Evolutionary conservation across 1,140 invertebrate genomes (phyloP).

Genomic region (Diorhabda sublineata): DNA sequence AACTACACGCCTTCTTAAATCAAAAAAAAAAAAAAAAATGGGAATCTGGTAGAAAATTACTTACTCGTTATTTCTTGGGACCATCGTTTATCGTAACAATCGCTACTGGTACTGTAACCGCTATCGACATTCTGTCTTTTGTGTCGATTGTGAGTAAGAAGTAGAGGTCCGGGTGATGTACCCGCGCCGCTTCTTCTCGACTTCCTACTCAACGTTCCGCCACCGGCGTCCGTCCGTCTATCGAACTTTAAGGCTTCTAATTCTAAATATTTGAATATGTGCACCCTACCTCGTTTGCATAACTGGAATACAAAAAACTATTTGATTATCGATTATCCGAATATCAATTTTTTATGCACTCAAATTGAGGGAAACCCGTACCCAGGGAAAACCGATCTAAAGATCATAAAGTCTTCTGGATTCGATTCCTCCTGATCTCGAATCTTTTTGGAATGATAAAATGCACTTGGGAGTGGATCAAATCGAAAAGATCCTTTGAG

Average conservation of each 20-base stretch:
- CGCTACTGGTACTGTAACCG: conserved; percentile 83
- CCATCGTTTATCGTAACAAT: conserved; percentile 75
- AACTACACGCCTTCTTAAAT: too few relatives aligned
- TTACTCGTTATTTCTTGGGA: conserved; percentile 68
- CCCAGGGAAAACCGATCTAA: too few relatives aligned
- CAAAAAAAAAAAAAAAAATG: too few relatives aligned
- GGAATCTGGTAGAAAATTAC: neutral
- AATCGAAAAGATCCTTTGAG: too few relatives aligned
- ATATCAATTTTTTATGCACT: too few relatives aligned
- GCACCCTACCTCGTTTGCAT: conserved; percentile 84
- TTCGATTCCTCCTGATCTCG: too few relatives aligned
- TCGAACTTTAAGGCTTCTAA: conserved; percentile 74
- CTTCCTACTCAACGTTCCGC: conserved; percentile 44
- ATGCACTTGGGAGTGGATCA: too few relatives aligned
- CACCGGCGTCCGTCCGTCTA: conserved; percentile 46
- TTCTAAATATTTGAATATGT: conserved; percentile 92
- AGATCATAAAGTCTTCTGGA: too few relatives aligned
- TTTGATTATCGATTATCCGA: too few relatives aligned
- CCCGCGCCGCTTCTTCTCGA: conserved; percentile 35
- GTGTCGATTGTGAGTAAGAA: conserved; percentile 46
- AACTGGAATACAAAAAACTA: conserved; percentile 56
- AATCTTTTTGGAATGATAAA: too few relatives aligned
- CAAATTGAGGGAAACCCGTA: too few relatives aligned
- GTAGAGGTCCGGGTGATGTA: conserved; percentile 34
- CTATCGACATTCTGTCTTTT: conserved; percentile 80